phyloP scores from a whole-genome alignment of 2,113 vertebrate species.

The Chascanopsetta lugubris region DNA sequence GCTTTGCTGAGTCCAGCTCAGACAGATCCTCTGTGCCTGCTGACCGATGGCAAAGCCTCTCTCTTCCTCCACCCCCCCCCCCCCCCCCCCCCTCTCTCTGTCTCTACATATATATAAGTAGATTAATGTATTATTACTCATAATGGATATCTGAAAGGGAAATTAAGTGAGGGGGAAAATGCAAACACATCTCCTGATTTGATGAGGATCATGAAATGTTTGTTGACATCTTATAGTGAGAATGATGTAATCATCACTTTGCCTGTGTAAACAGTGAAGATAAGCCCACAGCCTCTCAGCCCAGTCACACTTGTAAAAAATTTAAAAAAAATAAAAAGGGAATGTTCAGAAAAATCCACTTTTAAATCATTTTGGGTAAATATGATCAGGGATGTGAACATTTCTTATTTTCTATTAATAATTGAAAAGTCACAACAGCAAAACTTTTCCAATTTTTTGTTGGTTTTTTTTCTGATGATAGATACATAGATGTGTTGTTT shows the following conservation, averaged over 20 bases:
- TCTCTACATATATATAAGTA: not conserved
- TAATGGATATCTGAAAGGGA: constrained; percentile 11
- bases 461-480: too few species aligned
- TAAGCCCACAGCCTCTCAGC: constrained; percentile 9
- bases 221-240: constrained; percentile 19
- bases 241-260: constrained; percentile 17
- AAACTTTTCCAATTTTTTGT: too few species aligned
- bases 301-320: not conserved
- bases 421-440: too few species aligned
- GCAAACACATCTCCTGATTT: constrained; percentile 19
- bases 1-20: constrained; percentile 38
- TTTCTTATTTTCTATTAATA: too few species aligned
- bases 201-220: constrained; percentile 28
- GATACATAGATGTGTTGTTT: too few species aligned
- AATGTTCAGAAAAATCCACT: not conserved
- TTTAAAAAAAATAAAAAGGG: too few species aligned
- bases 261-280: not conserved
- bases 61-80: too few species aligned
- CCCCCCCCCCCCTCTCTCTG: too few species aligned
- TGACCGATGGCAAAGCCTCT: constrained; percentile 23
- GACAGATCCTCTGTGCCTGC: constrained; percentile 17
- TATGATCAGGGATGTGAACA: too few species aligned
- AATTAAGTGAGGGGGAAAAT: constrained; percentile 15
- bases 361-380: too few species aligned
- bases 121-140: constrained; percentile 16